Conservation (phyloP, 2,113 vertebrate species). For the Nyctibius bracteatus region DNA sequence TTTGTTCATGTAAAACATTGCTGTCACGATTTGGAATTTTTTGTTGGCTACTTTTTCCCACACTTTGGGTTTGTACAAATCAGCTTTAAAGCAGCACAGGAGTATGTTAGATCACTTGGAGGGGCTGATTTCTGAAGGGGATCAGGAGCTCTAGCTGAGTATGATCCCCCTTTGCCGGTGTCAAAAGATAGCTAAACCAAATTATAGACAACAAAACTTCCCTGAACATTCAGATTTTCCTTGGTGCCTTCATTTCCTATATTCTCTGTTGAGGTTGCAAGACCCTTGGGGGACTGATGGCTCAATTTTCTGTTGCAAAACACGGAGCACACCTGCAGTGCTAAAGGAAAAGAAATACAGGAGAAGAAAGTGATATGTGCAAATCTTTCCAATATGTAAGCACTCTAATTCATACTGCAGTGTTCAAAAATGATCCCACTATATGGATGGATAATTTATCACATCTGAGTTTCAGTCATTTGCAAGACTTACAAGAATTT, state of each 20-base stretch:
- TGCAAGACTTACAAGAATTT: not conserved
- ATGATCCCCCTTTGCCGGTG: not conserved
- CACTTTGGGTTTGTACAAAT: not conserved
- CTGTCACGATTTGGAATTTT: not conserved
- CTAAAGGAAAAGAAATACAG: not conserved
- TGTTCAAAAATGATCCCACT: not conserved
- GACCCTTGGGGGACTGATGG: not conserved
- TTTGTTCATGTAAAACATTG: not conserved
- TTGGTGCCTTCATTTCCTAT: not conserved
- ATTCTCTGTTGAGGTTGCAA: not conserved
- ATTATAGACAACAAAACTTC: not conserved
- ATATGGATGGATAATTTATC: not conserved
- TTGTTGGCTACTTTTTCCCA: not conserved
- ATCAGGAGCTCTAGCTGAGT: not conserved
- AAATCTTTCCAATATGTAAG: not conserved
- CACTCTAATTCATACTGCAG: not conserved
- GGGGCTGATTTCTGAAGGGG: not conserved
- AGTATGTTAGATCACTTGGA: not conserved
- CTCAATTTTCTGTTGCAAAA: not conserved
- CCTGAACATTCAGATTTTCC: not conserved
- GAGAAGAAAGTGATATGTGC: not conserved
- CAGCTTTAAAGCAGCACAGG: not conserved
- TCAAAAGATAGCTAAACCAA: not conserved
- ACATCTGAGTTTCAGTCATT: conserved; percentile 1
- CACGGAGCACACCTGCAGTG: not conserved